Evolutionary conservation across 2,113 vertebrate genomes (phyloP).

Genomic region (Salvelinus sp.): DNA sequence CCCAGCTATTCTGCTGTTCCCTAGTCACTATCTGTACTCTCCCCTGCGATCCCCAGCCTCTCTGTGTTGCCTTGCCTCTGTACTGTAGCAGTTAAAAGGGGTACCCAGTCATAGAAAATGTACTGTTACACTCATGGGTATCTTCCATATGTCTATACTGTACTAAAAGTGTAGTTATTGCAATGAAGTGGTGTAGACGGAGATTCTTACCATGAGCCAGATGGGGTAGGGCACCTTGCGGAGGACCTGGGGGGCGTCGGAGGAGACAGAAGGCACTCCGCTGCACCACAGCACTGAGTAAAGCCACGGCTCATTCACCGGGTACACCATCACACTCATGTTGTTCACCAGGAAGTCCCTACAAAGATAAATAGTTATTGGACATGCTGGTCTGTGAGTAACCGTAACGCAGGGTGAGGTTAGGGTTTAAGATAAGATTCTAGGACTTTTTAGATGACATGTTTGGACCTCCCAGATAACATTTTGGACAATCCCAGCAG

Average conservation of each 20-base stretch:
- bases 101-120: too few relatives aligned
- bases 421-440: too few relatives aligned
- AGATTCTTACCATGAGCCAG: slow-evolving; percentile 90
- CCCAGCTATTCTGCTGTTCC: slow-evolving; percentile 42
- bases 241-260: slow-evolving; percentile 85
- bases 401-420: too few relatives aligned
- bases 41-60: slow-evolving; percentile 40
- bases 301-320: slow-evolving; percentile 91
- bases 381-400: neutral
- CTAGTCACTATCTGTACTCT: slow-evolving; percentile 53
- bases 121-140: too few relatives aligned
- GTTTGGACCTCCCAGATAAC: neutral
- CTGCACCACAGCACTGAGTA: slow-evolving; percentile 94
- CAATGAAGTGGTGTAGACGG: neutral
- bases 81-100: too few relatives aligned
- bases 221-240: slow-evolving; percentile 88
- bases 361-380: slow-evolving; percentile 9
- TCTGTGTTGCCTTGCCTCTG: too few relatives aligned
- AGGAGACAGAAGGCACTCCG: slow-evolving; percentile 87
- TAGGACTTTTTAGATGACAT: too few relatives aligned
- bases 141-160: too few relatives aligned
- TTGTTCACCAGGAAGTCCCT: slow-evolving; percentile 86
- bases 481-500: neutral
- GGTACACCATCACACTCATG: slow-evolving; percentile 88
- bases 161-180: too few relatives aligned